Conservation (phyloP, 2,113 vertebrate species). For the Tragelaphus imberbis region DNA sequence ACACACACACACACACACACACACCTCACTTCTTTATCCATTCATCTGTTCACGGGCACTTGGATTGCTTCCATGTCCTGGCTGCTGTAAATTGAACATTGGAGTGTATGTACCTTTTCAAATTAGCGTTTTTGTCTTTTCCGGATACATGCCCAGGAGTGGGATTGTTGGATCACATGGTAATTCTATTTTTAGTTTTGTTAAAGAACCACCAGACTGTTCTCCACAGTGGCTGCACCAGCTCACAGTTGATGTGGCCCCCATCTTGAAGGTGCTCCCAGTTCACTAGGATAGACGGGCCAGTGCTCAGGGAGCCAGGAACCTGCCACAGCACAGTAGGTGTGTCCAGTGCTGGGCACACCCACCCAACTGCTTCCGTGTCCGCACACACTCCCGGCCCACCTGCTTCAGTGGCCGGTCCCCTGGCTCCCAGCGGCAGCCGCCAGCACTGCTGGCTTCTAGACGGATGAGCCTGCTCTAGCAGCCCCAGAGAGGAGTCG, state of each 20-base stretch:
- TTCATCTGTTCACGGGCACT: background rate
- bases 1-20: no score
- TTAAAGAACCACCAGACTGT: background rate
- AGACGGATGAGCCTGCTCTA: background rate
- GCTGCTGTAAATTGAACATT: background rate
- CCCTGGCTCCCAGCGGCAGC: background rate
- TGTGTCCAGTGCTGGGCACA: fast-evolving
- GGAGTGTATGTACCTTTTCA: background rate
- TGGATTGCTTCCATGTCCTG: background rate
- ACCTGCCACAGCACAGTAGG: background rate
- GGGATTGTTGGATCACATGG: background rate
- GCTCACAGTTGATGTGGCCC: background rate
- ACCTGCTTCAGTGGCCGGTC: background rate
- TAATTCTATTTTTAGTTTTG: background rate
- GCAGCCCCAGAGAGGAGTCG: background rate
- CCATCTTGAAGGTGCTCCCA: background rate
- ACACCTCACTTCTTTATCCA: background rate
- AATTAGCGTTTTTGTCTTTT: background rate
- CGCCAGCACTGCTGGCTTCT: background rate
- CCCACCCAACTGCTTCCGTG: background rate
- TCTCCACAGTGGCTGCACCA: background rate
- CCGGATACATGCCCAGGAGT: background rate
- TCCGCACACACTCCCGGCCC: background rate
- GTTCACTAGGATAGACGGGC: background rate
- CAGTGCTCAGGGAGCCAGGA: background rate